A percentile compares a stretch with the other conserved stretches of the same genome.
Evolutionary conservation across 1,140 invertebrate genomes (phyloP).

Genomic region (Drosophila aff.): DNA sequence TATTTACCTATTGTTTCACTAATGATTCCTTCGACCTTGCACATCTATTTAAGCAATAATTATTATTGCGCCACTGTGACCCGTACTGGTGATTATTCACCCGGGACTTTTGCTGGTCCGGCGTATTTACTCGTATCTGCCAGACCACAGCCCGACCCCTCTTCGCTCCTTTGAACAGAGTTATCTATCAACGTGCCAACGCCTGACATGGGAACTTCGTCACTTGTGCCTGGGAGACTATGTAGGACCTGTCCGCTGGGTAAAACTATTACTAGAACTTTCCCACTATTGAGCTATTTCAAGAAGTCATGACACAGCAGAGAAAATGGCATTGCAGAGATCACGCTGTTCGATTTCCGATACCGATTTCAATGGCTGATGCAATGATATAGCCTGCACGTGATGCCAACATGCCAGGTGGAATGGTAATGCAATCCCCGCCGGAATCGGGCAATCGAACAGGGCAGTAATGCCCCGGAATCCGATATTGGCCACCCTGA

Average conservation of each 20-base stretch:
- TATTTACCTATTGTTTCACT: neutral
- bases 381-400: conserved; percentile 30
- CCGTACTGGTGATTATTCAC: conserved; percentile 48
- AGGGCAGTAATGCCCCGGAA: conserved; percentile 36
- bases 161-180: conserved; percentile 24
- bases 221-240: conserved; percentile 48
- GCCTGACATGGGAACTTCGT: conserved; percentile 72
- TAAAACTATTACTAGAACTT: neutral
- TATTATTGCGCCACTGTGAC: conserved; percentile 20
- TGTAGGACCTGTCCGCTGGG: neutral
- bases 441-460: conserved; percentile 23
- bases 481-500: conserved; percentile 53
- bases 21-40: neutral
- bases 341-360: neutral
- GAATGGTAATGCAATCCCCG: conserved; percentile 31
- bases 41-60: neutral
- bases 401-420: conserved; percentile 49
- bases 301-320: neutral
- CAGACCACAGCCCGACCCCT: conserved; percentile 41
- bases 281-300: neutral
- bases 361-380: neutral
- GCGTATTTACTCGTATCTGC: conserved; percentile 55
- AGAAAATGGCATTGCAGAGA: neutral
- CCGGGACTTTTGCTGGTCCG: conserved; percentile 40
- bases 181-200: conserved; percentile 55